Conservation (phyloP, 2,113 vertebrate genomes). For the Ictalurus punctatus region DNA sequence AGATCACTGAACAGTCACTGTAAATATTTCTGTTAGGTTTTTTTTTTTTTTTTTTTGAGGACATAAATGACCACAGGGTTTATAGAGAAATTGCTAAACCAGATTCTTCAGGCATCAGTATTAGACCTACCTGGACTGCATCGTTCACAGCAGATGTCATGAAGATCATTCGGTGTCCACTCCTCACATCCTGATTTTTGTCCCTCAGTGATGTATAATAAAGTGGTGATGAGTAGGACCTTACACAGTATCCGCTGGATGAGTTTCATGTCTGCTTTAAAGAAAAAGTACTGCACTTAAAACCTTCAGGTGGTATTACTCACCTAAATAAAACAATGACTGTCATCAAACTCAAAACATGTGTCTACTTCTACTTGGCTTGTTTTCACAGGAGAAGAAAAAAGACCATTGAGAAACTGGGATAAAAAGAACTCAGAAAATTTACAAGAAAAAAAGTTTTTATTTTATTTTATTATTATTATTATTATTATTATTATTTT, state of each 20-base stretch:
- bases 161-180: rapidly evolving
- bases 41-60: too few relatives aligned
- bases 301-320: neutral
- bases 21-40: neutral
- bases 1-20: neutral
- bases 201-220: neutral
- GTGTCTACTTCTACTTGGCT: neutral
- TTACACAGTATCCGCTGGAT: slow-evolving; percentile 24
- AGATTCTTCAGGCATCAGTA: neutral
- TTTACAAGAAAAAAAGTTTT: neutral
- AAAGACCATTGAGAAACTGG: neutral
- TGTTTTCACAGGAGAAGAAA: neutral
- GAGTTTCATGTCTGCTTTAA: slow-evolving; percentile 53
- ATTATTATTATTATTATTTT: too few relatives aligned
- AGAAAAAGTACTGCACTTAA: neutral
- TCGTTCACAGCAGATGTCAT: slow-evolving; percentile 27
- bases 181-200: slow-evolving; percentile 36
- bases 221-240: slow-evolving; percentile 40
- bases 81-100: neutral
- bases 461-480: too few relatives aligned
- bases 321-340: neutral
- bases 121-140: slow-evolving; percentile 62
- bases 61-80: neutral
- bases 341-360: neutral
- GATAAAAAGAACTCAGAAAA: neutral